Evolutionary conservation across 2,797 vertebrate species (phyloP), one percentile per base, ranked within the genome.

Genomic region (Sebastes diploproa): DNA sequence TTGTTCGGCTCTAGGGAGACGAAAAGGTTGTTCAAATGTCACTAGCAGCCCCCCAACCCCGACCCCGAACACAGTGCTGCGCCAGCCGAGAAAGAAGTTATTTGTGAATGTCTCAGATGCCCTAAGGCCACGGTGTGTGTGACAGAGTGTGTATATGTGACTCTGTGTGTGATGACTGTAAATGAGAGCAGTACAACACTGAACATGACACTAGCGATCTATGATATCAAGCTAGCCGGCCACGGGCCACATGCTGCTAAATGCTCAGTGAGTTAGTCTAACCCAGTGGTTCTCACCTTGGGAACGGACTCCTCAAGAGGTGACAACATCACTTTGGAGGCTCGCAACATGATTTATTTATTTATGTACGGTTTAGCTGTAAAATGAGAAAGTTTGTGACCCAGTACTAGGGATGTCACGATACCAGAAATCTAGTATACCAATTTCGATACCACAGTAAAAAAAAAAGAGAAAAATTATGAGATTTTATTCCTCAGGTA

Each of bases 11-110:
- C 78, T 54, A 67, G 90, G 87, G 89, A 92, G 72, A 88, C 9
- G 61, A 76, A 94, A 95, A 94, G 92, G 94, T 93, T 92, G 89
- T 83, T 90, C 80, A 94, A 95, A 94, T 94, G 93, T 94, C 93
- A 94, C 86, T 61, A 80, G 85, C 83, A 83, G 80, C 65, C 84
- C 72, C 65, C 72, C 30, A 76, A 64, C 84, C 82, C 79, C 60
- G 29, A 86, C 78, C 75, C 66, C 66, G 74, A 88, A 86, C 82
- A 77, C 85, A 80, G 68, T 22, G 71, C 81, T 75, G 72, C 25
- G 25, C 72, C 75, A 87, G 83, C 82, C 46, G 56, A 87, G 72
- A 87, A 87, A 89, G 2, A 30, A 87, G 77, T 82, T 88, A 86
- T 92, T 83, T 87, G 86, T 78, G 78, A 93, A 90, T 91, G 90